Base-by-base conservation (phyloP, 2,113 vertebrate genomes). In the Petroica traversi region DNA sequence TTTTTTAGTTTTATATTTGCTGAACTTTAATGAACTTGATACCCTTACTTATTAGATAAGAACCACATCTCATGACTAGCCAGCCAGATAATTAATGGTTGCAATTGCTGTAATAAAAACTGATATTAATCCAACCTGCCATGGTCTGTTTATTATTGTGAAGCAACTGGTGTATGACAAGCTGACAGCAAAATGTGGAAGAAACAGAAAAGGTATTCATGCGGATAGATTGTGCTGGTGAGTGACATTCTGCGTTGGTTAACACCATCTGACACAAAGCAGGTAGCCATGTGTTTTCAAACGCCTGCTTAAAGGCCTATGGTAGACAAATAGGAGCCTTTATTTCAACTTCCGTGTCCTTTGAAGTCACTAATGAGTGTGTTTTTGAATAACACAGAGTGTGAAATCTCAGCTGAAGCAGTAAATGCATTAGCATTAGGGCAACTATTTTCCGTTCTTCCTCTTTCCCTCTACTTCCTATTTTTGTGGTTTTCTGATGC, bases 21-120 rank as follows among this genome's bases (percentile, higher is more conserved):
- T 97, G 96, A 97, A 97, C 88, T 97, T 95, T 86, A 97, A 85
- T 95, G 93, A 97, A 97, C 94, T 94, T 68, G 87, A 82, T 97
- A 96, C 58, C 81, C 38, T 93, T 68, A 91, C 80, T 72, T 94
- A 63, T 77, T 91, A 92, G 88, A 97, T 85, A 89, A 97, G 89
- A 97, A 93, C 81, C 41, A 57, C 67, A 90, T 71, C 74, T 95
- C 95, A 91, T 87, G 63, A 26, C 97, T 94, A 98, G 93, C 97
- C 96, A 97, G 73, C 14, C 38, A 66, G 92, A 91, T 96, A 98
- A 96, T 98, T 95, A 97, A 95, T 97, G 85, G 89, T 82, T 97
- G 91, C 80, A 95, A 93, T 91, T 82, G 34, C 93, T 92, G 69
- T 81, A 97, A 96, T 95, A 96, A 97, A 97, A 94, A 4, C 67